Evolutionary conservation across 2,113 vertebrate species (phyloP).

Genomic region (Menidia beryllina): DNA sequence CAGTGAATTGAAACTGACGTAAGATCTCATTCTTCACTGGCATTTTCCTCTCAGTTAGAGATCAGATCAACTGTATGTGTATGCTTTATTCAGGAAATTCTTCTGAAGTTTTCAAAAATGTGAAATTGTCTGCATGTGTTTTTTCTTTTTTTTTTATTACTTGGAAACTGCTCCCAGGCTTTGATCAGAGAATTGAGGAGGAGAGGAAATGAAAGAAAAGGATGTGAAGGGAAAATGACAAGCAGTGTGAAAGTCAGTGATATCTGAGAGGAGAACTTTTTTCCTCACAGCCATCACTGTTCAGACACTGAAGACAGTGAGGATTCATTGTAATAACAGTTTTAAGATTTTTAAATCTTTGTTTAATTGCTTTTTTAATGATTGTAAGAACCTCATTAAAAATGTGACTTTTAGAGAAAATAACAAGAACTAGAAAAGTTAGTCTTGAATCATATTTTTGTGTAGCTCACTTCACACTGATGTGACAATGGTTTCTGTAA

Average conservation of each 20-base stretch:
- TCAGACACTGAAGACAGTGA: neutral
- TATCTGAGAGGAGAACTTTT: neutral
- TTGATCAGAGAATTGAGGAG: conserved; percentile 40
- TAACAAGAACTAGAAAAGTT: neutral
- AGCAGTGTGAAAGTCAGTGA: conserved; percentile 28
- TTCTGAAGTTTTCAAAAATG: conserved; percentile 28
- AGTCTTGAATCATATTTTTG: no score
- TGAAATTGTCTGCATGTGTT: conserved; percentile 31
- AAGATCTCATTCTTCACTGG: conserved; percentile 19
- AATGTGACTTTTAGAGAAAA: neutral
- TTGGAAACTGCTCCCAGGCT: conserved; percentile 31
- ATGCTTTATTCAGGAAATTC: conserved; percentile 28
- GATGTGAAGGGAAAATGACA: conserved; percentile 43
- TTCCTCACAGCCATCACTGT: conserved; percentile 8
- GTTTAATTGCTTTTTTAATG: neutral
- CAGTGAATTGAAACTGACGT: conserved; percentile 26
- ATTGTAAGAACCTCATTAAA: neutral
- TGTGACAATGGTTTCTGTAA: neutral
- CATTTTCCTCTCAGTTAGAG: conserved; percentile 11
- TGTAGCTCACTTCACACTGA: neutral
- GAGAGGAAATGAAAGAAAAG: conserved; percentile 54
- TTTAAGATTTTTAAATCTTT: neutral
- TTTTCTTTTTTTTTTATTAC: conserved; percentile 8
- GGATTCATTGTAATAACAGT: neutral
- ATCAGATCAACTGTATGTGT: conserved; percentile 21